These are phyloP conservation scores for Sarcophaga bullata DNA, from an alignment of 1,140 invertebrate species.

Conservation along the genomic window DNA sequence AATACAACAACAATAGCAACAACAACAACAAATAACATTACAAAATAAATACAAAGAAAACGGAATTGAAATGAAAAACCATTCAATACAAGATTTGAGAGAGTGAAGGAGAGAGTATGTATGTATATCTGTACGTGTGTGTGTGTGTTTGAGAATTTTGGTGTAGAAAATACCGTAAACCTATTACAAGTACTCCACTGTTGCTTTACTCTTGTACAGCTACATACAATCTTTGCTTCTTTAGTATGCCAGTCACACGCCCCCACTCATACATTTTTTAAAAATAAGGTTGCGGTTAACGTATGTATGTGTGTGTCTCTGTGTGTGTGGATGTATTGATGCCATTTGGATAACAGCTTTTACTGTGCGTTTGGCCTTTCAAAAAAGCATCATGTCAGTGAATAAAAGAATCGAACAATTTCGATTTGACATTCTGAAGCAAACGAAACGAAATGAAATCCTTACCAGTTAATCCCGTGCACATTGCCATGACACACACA, in stretches of 20 bases:
- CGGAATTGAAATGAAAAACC: neutral
- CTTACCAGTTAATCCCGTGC: neutral
- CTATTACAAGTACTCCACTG: neutral
- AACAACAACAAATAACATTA: too few relatives aligned
- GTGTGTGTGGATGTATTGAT: neutral
- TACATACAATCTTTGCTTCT: neutral
- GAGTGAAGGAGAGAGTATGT: neutral
- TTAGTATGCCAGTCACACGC: slow-evolving; percentile 4
- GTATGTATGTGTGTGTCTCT: neutral
- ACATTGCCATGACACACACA: neutral
- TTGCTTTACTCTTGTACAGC: neutral
- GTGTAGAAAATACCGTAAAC: neutral
- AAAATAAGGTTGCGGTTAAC: slow-evolving; percentile 14
- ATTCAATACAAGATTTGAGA: neutral
- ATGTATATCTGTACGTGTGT: too few relatives aligned
- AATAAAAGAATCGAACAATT: neutral
- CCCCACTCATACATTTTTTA: neutral
- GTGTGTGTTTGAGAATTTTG: neutral
- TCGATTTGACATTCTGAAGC: neutral
- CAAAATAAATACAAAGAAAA: neutral
- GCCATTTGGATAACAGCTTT: slow-evolving; percentile 7
- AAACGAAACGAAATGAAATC: neutral
- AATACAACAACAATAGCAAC: too few relatives aligned
- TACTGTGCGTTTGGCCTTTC: neutral
- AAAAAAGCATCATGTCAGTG: neutral